These are phyloP conservation scores for human DNA, from an alignment of 2,113 vertebrate species.

Conservation along the genomic window GRCh38 chr14:69071501-69072000, in stretches of 20 bases:
- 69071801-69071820: neutral
- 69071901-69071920: neutral
- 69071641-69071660: neutral
- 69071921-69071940: neutral
- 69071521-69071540: neutral
- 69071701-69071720: constrained; percentile 14
- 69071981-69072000: neutral
- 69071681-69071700: neutral
- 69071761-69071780: neutral
- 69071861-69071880: constrained; percentile 47
- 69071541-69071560: neutral
- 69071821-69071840: constrained; percentile 33
- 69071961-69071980: neutral
- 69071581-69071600: neutral
- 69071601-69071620: too few species aligned
- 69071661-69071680: constrained; percentile 1
- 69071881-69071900: neutral
- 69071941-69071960: neutral
- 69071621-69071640: neutral
- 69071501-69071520: neutral
- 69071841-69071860: constrained; percentile 39
- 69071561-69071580: neutral
- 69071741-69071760: constrained; percentile 42
- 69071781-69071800: constrained; percentile 31
- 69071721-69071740: neutral